A percentile compares a stretch with the other conserved stretches of the same genome.
Evolutionary conservation across 2,888 invertebrate genomes (phyloP).

Genomic region (Microplitis deprimator): DNA sequence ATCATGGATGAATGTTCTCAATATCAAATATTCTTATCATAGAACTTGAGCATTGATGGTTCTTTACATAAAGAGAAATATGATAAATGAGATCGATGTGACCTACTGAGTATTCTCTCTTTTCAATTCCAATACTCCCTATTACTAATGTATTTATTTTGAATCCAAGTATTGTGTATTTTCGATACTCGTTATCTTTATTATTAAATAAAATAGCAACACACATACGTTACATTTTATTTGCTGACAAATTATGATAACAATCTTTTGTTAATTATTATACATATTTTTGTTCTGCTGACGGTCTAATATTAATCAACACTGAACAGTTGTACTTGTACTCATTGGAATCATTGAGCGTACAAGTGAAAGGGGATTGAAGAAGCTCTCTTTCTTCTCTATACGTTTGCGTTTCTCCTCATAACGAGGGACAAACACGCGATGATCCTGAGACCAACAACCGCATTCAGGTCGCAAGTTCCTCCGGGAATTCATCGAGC

Average conservation of each 20-base stretch:
- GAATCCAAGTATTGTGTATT: too few relatives aligned
- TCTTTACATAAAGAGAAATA: not conserved
- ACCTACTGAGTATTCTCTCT: not conserved
- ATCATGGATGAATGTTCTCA: not conserved
- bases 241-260: not conserved
- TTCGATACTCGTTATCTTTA: too few relatives aligned
- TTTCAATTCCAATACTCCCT: slow-evolving; percentile 9
- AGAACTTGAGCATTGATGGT: not conserved
- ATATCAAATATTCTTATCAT: not conserved
- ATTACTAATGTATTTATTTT: not conserved
- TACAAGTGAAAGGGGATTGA: not conserved
- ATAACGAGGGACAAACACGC: slow-evolving; percentile 29
- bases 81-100: not conserved
- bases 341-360: not conserved
- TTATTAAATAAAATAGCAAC: too few relatives aligned
- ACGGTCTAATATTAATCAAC: not conserved
- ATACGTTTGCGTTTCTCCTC: slow-evolving; percentile 2
- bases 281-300: not conserved
- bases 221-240: too few relatives aligned
- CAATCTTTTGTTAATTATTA: not conserved
- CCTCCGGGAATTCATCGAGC: slow-evolving; percentile 23
- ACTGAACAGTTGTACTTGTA: not conserved
- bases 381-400: not conserved
- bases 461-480: slow-evolving; percentile 9
- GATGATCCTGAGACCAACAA: slow-evolving; percentile 12